Evolutionary conservation across 2,888 invertebrate genomes (phyloP).

Genomic region (Tridacna crocea): DNA sequence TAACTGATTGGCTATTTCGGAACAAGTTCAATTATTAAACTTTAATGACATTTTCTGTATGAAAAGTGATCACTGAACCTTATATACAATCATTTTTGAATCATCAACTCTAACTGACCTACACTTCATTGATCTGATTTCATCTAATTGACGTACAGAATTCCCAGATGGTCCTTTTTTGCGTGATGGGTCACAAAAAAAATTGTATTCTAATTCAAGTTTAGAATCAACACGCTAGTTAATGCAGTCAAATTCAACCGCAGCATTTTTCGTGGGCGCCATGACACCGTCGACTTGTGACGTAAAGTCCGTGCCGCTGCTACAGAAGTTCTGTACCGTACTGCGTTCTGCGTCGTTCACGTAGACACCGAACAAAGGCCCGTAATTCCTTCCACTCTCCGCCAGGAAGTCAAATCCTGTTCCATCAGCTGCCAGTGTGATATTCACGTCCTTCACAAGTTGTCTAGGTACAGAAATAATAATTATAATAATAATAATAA

Average conservation of each 20-base stretch:
- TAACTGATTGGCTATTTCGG: too few species aligned
- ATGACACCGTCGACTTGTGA: constrained; percentile 32
- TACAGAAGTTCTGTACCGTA: constrained; percentile 34
- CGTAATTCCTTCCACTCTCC: constrained; percentile 37
- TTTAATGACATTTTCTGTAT: too few species aligned
- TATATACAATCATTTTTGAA: too few species aligned
- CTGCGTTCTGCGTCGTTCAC: constrained; percentile 26
- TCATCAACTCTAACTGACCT: too few species aligned
- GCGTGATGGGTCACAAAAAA: too few species aligned
- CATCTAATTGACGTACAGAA: too few species aligned
- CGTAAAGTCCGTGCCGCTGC: constrained; percentile 27
- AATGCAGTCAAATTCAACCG: constrained; percentile 37
- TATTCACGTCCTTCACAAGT: constrained; percentile 1
- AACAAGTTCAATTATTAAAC: too few species aligned
- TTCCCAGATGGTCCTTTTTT: too few species aligned
- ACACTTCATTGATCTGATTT: too few species aligned
- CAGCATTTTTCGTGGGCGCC: constrained; percentile 31
- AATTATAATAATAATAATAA: background rate
- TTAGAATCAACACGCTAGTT: too few species aligned
- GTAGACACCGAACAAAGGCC: constrained; percentile 37
- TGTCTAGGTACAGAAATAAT: background rate
- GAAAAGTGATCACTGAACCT: too few species aligned
- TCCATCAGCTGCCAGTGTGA: background rate
- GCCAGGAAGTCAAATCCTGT: constrained; percentile 31
- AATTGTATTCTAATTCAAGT: too few species aligned